Percentiles rank a stretch among this genome's conserved stretches.
Evolutionary conservation across 2,888 invertebrate species (phyloP).

Genomic region (Strigamia maritima): DNA sequence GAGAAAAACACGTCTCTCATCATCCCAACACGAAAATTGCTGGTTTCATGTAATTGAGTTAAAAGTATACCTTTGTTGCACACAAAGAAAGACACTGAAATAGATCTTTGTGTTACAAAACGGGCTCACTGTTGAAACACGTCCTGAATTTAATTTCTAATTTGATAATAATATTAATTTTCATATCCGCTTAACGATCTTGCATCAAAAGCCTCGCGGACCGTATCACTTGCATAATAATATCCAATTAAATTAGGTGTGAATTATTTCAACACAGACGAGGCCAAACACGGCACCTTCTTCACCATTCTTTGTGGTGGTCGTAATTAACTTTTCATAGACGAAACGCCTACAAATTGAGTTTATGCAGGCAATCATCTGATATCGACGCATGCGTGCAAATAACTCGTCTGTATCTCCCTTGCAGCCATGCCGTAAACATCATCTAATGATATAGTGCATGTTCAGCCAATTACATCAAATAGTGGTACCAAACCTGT

Average conservation of each 20-base stretch:
- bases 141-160: too few relatives aligned
- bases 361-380: not conserved
- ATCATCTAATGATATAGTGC: not conserved
- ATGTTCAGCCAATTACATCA: conserved; percentile 9
- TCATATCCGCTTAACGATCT: not conserved
- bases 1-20: not conserved
- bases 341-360: not conserved
- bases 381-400: conserved; percentile 13
- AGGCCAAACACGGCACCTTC: not conserved
- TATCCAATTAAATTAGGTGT: conserved; percentile 17
- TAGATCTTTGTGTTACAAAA: not conserved
- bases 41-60: conserved; percentile 21
- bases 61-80: conserved; percentile 9
- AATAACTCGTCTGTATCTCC: not conserved
- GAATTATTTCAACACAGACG: conserved; percentile 9
- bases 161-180: not conserved
- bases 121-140: not conserved
- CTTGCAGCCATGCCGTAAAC: conserved; percentile 8
- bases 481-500: not conserved
- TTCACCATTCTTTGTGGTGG: not conserved
- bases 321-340: not conserved
- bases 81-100: not conserved
- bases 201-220: not conserved
- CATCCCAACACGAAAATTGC: conserved; percentile 15
- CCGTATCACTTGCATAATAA: conserved; percentile 3